phyloP scores from a whole-genome alignment of 2,113 vertebrate species.

The Lethenteron reissneri region DNA sequence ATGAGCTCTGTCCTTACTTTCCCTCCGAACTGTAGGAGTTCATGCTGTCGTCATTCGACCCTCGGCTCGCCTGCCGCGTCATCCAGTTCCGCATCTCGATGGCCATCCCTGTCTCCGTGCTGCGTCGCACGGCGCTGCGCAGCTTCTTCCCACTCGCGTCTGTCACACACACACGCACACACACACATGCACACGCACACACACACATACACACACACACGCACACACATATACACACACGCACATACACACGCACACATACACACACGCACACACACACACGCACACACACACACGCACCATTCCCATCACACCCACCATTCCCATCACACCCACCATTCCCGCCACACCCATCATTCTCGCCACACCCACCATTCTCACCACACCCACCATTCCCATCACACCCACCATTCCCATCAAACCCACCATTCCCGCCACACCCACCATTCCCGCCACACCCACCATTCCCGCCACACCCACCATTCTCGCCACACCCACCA shows the following conservation, averaged over 20 bases:
- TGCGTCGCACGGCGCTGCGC: constrained; percentile 75
- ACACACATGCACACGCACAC: neutral
- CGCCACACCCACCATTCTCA: neutral
- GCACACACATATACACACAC: neutral
- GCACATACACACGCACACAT: neutral
- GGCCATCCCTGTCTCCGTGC: constrained; percentile 87
- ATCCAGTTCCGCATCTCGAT: constrained; percentile 90
- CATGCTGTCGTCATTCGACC: constrained; percentile 86
- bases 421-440: neutral
- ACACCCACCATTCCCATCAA: neutral
- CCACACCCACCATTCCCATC: neutral
- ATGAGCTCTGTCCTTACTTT: constrained; percentile 37
- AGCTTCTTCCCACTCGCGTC: constrained; percentile 59
- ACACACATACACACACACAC: neutral
- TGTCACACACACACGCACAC: neutral
- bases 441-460: neutral
- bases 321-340: neutral
- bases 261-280: constrained; percentile 4
- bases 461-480: neutral
- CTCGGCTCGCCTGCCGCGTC: constrained; percentile 76
- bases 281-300: neutral
- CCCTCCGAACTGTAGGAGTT: constrained; percentile 97
- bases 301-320: neutral
- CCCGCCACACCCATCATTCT: neutral
- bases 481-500: neutral